Conservation (phyloP, 2,797 vertebrate species). For the Cichlasoma orientale region DNA sequence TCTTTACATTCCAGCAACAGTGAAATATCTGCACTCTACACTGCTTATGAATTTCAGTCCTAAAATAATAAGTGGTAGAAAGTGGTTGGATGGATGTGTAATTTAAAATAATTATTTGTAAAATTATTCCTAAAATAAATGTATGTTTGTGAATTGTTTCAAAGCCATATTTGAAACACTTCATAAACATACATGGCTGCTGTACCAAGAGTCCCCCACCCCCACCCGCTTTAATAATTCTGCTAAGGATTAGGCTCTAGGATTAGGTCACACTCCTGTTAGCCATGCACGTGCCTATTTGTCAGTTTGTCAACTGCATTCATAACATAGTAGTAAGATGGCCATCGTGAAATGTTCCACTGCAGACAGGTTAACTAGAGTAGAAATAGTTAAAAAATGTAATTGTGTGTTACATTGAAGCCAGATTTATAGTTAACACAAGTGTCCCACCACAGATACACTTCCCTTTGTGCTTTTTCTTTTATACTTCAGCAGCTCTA, state of each 20-base stretch:
- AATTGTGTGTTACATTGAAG: background rate
- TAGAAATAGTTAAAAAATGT: background rate
- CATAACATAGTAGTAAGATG: background rate
- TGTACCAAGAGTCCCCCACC: background rate
- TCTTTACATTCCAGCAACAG: too few species aligned
- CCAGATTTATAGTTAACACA: background rate
- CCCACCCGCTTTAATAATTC: background rate
- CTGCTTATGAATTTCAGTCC: background rate
- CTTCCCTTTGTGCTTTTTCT: background rate
- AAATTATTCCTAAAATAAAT: background rate
- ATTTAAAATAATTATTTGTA: background rate
- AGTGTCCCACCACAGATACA: background rate
- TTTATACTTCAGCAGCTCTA: background rate
- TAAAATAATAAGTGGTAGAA: background rate
- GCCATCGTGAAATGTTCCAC: background rate
- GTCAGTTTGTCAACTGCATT: background rate
- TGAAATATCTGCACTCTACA: background rate
- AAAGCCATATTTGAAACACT: background rate
- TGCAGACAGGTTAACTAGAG: background rate
- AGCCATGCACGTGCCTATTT: background rate
- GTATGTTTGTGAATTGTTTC: too few species aligned
- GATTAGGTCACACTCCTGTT: background rate
- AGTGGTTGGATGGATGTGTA: background rate
- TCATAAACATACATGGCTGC: background rate
- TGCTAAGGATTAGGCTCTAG: background rate